Conservation (phyloP, 2,113 vertebrate species). For the Cyanoramphus novaezelandiae region DNA sequence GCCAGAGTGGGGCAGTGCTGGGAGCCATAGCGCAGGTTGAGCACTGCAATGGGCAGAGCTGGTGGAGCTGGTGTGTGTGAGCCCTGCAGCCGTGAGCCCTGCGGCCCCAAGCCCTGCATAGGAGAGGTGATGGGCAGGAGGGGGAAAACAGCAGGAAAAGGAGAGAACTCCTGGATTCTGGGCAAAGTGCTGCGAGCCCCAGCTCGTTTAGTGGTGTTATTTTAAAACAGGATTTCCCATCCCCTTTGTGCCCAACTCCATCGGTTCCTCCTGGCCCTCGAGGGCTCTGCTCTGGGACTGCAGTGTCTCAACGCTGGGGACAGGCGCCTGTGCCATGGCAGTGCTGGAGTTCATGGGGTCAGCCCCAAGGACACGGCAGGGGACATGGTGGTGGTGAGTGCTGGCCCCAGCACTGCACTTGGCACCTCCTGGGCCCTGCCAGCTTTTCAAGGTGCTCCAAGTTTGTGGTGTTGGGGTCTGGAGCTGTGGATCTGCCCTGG, state of each 20-base stretch:
- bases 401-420: background rate
- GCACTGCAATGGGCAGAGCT: background rate
- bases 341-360: fast-evolving
- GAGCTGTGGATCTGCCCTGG: fast-evolving
- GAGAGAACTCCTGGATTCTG: background rate
- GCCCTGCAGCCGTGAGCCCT: background rate
- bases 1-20: background rate
- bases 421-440: background rate
- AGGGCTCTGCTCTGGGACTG: background rate
- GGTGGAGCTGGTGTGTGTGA: background rate
- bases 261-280: fast-evolving
- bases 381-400: fast-evolving
- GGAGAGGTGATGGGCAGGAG: background rate
- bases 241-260: fast-evolving
- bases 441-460: background rate
- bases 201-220: background rate
- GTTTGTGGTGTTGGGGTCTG: background rate
- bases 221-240: background rate
- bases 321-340: fast-evolving
- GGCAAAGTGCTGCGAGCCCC: background rate
- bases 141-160: background rate
- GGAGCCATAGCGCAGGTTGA: background rate
- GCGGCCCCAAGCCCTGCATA: fast-evolving
- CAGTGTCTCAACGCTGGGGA: background rate
- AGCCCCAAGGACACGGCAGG: background rate